Evolutionary conservation across 2,888 invertebrate species (phyloP).

Genomic region (Folsomia candida): DNA sequence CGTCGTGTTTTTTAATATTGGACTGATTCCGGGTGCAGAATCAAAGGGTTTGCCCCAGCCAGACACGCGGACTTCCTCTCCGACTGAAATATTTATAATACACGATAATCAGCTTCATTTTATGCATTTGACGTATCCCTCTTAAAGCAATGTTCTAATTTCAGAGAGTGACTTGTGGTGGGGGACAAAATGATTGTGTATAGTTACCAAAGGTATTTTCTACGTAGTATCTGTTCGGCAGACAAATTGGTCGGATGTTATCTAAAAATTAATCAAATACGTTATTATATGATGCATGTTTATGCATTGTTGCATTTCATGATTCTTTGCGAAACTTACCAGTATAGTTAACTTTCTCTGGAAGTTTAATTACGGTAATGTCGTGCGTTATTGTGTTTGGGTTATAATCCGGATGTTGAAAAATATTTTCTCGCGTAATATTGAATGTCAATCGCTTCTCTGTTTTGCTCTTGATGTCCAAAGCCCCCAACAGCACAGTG

Average conservation of each 20-base stretch:
- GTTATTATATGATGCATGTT: no score
- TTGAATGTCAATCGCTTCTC: slow-evolving; percentile 40
- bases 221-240: slow-evolving; percentile 44
- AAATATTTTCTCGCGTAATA: slow-evolving; percentile 42
- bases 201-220: not conserved
- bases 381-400: slow-evolving; percentile 48
- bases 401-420: slow-evolving; percentile 48
- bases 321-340: slow-evolving; percentile 29
- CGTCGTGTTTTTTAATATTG: slow-evolving; percentile 46
- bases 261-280: slow-evolving; percentile 21
- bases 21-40: slow-evolving; percentile 38
- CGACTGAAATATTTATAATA: slow-evolving; percentile 39
- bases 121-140: no score
- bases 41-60: slow-evolving; percentile 46
- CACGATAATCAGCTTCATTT: no score
- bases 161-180: no score
- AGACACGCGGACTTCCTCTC: slow-evolving; percentile 41
- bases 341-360: slow-evolving; percentile 37
- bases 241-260: slow-evolving; percentile 44
- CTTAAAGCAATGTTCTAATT: no score
- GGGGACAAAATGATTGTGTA: no score
- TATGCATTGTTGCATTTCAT: no score
- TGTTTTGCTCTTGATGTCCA: slow-evolving; percentile 42
- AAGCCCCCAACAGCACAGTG: slow-evolving; percentile 43
- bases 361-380: slow-evolving; percentile 45